A percentile compares a stretch with the other conserved stretches of the same genome.
Evolutionary conservation across 1,140 invertebrate species (phyloP).

Genomic region (Grapholita molesta): DNA sequence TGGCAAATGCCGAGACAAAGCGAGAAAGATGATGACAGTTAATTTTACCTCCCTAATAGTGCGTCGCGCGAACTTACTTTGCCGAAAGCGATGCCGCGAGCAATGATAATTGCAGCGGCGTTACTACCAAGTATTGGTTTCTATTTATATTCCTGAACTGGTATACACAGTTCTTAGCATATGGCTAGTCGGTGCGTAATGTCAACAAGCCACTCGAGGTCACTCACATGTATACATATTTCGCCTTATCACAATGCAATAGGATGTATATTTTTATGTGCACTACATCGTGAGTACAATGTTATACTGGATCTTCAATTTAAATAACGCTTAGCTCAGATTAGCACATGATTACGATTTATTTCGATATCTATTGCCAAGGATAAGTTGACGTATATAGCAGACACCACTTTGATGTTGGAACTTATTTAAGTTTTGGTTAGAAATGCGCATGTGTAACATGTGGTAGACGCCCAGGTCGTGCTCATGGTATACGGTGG

Average conservation of each 20-base stretch:
- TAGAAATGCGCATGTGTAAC: too few relatives aligned
- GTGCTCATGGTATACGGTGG: too few relatives aligned
- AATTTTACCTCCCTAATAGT: too few relatives aligned
- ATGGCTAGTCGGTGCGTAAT: background rate
- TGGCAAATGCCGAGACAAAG: too few relatives aligned
- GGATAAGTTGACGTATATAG: too few relatives aligned
- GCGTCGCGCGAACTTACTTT: too few relatives aligned
- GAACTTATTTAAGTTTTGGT: too few relatives aligned
- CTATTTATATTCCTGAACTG: background rate
- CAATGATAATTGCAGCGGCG: background rate
- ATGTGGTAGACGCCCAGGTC: too few relatives aligned
- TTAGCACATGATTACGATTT: background rate
- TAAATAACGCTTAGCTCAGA: conserved; percentile 18
- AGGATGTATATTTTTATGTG: background rate
- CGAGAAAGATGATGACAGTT: too few relatives aligned
- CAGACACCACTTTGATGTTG: too few relatives aligned
- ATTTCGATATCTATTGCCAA: background rate
- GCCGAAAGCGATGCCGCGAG: background rate
- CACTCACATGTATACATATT: background rate
- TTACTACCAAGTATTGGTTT: background rate
- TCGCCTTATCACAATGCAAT: background rate
- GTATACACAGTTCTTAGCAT: background rate
- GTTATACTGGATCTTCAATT: conserved; percentile 23
- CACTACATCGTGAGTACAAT: conserved; percentile 22
- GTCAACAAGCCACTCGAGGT: conserved; percentile 13